Evolutionary conservation across 53 echinoderm and acorn worm species (phyloP).

Genomic region (Astropecten irregularis): DNA sequence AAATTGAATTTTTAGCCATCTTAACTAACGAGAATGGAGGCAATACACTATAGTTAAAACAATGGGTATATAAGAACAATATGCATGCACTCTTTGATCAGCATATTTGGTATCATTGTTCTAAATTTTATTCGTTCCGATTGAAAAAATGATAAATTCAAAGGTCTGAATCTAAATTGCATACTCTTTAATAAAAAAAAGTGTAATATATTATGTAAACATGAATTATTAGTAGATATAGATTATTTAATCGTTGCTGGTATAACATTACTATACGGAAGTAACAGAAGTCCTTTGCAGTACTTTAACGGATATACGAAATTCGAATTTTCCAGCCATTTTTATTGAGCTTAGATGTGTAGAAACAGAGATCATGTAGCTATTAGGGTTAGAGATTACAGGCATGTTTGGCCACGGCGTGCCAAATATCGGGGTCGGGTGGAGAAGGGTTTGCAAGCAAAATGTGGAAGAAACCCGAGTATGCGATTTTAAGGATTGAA

Average conservation of each 20-base stretch:
- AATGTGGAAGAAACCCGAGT: background rate
- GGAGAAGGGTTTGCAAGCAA: background rate
- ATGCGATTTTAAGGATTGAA: background rate
- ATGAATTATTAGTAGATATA: conserved; percentile 45
- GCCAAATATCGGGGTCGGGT: background rate
- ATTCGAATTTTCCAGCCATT: conserved; percentile 40
- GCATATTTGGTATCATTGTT: too few relatives aligned
- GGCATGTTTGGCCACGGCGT: background rate
- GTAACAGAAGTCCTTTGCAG: conserved; percentile 56
- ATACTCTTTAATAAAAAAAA: conserved; percentile 6
- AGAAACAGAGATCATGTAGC: background rate
- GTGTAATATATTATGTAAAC: conserved; percentile 21
- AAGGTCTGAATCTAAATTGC: conserved; percentile 1
- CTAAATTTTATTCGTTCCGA: background rate
- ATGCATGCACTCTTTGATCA: too few relatives aligned
- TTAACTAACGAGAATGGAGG: too few relatives aligned
- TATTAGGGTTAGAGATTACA: background rate
- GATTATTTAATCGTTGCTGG: conserved; percentile 36
- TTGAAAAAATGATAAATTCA: background rate
- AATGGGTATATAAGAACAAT: too few relatives aligned
- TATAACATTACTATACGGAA: conserved; percentile 39
- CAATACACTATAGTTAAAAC: too few relatives aligned
- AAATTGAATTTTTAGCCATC: too few relatives aligned
- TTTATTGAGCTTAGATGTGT: conserved; percentile 19
- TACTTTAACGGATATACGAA: conserved; percentile 47